These are phyloP conservation scores for Lacerta agilis DNA, from an alignment of 2,797 vertebrate genomes.

Conservation along the genomic window DNA sequence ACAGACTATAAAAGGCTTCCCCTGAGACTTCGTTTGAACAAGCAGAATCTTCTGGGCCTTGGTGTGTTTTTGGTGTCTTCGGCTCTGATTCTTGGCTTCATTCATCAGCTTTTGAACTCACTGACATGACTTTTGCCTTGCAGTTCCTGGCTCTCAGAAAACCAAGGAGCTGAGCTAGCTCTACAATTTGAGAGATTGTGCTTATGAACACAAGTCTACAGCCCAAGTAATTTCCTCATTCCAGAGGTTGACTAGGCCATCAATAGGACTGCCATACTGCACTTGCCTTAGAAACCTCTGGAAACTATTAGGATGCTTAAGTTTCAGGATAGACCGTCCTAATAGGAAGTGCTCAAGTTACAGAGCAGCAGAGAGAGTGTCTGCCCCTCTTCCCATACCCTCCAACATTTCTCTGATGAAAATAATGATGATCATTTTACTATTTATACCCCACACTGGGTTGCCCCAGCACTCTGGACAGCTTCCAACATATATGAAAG, in stretches of 20 bases:
- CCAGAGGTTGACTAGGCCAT: background rate
- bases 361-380: background rate
- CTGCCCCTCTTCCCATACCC: background rate
- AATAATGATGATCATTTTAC: too few relatives aligned
- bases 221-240: background rate
- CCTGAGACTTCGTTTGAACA: background rate
- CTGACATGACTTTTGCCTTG: too few relatives aligned
- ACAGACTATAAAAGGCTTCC: background rate
- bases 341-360: background rate
- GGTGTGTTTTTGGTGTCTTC: background rate
- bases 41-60: background rate
- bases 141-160: background rate
- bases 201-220: background rate
- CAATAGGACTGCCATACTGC: background rate
- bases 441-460: too few relatives aligned
- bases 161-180: background rate
- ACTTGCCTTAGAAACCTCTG: too few relatives aligned
- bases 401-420: too few relatives aligned
- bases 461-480: too few relatives aligned
- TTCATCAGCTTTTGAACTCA: background rate
- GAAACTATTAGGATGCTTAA: background rate
- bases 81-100: background rate
- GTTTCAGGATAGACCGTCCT: background rate
- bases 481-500: too few relatives aligned
- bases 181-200: background rate